Conservation (phyloP, 2,113 vertebrate species). For the Taurulus bubalis region DNA sequence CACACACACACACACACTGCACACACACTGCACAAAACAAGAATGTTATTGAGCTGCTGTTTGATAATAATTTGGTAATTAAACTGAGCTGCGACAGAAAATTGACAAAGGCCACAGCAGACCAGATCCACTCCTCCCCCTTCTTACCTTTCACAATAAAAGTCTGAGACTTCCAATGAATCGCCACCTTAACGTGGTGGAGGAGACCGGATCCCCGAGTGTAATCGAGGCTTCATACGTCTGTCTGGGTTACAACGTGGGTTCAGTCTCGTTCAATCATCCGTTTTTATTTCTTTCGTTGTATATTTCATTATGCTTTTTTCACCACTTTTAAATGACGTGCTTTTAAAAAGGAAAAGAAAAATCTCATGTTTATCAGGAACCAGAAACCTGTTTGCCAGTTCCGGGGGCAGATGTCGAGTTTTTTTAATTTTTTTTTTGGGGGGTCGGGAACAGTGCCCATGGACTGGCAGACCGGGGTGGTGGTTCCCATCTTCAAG, state of each 20-base stretch:
- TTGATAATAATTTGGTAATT: too few species aligned
- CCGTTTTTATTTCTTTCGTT: constrained; percentile 44
- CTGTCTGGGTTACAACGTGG: constrained; percentile 39
- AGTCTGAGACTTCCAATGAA: too few species aligned
- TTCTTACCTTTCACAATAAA: too few species aligned
- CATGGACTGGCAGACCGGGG: too few species aligned
- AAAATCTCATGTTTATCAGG: constrained; percentile 55
- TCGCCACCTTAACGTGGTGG: too few species aligned
- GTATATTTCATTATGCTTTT: constrained; percentile 67
- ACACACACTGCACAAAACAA: too few species aligned
- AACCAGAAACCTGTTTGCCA: constrained; percentile 57
- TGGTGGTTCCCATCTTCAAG: too few species aligned
- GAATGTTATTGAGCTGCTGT: too few species aligned
- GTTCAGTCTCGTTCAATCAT: constrained; percentile 58
- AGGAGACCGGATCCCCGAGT: constrained; percentile 29
- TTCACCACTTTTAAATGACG: constrained; percentile 74
- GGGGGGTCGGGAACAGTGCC: too few species aligned
- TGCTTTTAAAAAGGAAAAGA: constrained; percentile 76
- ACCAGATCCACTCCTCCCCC: too few species aligned
- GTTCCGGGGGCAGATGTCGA: constrained; percentile 52
- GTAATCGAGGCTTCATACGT: constrained; percentile 55
- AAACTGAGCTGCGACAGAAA: too few species aligned
- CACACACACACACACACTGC: neutral
- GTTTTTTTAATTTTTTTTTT: constrained; percentile 35
- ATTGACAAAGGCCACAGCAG: too few species aligned